A percentile compares a stretch with the other conserved stretches of the same genome.
These are phyloP conservation scores for Pantherophis vulpinus DNA, from an alignment of 2,797 vertebrate genomes.

Conservation along the genomic window DNA sequence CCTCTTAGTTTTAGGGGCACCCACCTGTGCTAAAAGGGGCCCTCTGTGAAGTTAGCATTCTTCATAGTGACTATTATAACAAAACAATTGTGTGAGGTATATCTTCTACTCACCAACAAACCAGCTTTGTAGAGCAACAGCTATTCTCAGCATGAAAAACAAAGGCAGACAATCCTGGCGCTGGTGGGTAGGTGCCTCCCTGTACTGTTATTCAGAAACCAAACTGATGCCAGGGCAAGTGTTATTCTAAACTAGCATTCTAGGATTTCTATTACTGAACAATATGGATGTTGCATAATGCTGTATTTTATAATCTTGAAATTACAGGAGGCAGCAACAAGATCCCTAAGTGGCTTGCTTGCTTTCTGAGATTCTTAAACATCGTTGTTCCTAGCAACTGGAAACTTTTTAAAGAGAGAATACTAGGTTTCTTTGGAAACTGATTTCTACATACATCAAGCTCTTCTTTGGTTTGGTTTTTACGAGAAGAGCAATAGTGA, in stretches of 20 bases:
- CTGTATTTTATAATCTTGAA: neutral
- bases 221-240: neutral
- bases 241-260: neutral
- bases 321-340: neutral
- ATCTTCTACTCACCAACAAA: neutral
- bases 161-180: neutral
- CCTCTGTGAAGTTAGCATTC: neutral
- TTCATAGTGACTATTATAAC: neutral
- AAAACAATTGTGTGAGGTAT: neutral
- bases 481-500: neutral
- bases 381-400: neutral
- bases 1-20: neutral
- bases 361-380: neutral
- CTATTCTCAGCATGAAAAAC: neutral
- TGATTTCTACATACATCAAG: neutral
- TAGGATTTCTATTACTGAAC: neutral
- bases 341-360: neutral
- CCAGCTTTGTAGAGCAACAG: neutral
- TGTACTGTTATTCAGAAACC: neutral
- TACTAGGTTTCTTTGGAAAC: neutral
- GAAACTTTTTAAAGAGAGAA: neutral
- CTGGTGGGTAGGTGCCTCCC: neutral
- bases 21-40: neutral
- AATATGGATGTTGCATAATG: neutral
- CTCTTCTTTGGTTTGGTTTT: no score